These are phyloP conservation scores for Trematomus loennbergii DNA, from an alignment of 2,113 vertebrate genomes.

Conservation along the genomic window DNA sequence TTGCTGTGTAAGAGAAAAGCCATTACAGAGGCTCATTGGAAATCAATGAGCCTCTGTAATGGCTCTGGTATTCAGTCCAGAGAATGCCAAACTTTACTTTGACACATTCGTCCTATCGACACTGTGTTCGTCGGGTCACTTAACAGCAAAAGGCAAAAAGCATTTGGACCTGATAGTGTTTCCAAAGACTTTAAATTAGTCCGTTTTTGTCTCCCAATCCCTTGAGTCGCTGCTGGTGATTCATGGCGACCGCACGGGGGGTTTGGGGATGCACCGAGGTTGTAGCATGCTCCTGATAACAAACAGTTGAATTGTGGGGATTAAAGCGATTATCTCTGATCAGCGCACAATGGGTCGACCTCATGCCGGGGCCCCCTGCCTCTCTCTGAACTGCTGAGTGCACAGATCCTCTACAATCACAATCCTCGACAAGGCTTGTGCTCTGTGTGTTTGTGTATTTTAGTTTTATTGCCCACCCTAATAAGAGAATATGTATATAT, in stretches of 20 bases:
- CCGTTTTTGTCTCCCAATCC: background rate
- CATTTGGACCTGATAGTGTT: conserved; percentile 14
- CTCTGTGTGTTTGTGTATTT: background rate
- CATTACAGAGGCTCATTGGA: conserved; percentile 53
- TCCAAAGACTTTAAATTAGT: conserved; percentile 8
- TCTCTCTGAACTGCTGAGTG: conserved; percentile 75
- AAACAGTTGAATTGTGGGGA: conserved; percentile 75
- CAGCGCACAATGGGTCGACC: conserved; percentile 66
- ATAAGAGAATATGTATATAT: background rate
- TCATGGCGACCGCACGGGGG: conserved; percentile 5
- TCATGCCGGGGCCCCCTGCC: conserved; percentile 69
- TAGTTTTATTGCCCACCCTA: no score
- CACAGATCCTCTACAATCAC: conserved; percentile 68
- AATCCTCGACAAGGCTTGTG: conserved; percentile 30
- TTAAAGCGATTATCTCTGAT: conserved; percentile 82
- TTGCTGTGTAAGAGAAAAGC: conserved; percentile 23
- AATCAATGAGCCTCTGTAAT: no score
- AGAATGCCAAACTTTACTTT: background rate
- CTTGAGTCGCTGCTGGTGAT: conserved; percentile 1
- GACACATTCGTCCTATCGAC: background rate
- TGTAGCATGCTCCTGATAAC: conserved; percentile 65
- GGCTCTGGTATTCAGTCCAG: background rate
- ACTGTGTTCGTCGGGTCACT: background rate
- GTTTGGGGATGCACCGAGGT: conserved; percentile 30
- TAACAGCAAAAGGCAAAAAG: background rate